Evolutionary conservation across 2,113 vertebrate genomes (phyloP).

Genomic region (Cynopterus brachyotis): DNA sequence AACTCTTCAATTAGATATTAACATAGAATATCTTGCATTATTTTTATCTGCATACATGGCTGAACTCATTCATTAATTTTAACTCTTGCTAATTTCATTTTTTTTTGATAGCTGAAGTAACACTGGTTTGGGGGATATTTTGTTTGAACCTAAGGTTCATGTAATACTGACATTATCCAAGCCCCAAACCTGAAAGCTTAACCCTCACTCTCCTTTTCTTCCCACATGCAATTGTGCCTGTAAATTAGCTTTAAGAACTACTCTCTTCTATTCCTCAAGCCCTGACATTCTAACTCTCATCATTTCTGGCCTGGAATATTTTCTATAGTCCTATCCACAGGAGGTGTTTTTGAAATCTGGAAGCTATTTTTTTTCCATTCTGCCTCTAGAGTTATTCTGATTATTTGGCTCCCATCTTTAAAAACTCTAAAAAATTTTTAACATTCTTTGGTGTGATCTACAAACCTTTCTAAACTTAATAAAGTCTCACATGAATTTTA

Average conservation of each 20-base stretch:
- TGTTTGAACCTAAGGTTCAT: slow-evolving; percentile 9
- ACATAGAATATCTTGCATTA: neutral
- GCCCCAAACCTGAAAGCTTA: neutral
- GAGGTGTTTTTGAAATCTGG: slow-evolving; percentile 25
- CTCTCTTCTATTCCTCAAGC: neutral
- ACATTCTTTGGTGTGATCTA: neutral
- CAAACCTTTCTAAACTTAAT: neutral
- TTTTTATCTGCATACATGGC: neutral
- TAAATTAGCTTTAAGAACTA: neutral
- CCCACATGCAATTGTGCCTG: neutral
- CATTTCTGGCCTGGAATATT: neutral
- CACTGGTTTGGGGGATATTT: neutral
- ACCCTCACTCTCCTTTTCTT: neutral
- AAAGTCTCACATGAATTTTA: neutral
- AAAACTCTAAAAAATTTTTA: neutral
- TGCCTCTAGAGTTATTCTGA: slow-evolving; percentile 8
- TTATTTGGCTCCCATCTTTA: neutral
- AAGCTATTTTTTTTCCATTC: neutral
- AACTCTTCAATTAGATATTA: neutral
- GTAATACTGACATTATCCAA: neutral
- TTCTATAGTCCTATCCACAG: neutral
- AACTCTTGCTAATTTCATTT: neutral
- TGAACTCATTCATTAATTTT: slow-evolving; percentile 36
- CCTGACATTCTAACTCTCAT: neutral
- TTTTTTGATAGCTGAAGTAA: neutral